Conservation (phyloP, 2,888 invertebrate species). For the Kryphioiulus occultus region DNA sequence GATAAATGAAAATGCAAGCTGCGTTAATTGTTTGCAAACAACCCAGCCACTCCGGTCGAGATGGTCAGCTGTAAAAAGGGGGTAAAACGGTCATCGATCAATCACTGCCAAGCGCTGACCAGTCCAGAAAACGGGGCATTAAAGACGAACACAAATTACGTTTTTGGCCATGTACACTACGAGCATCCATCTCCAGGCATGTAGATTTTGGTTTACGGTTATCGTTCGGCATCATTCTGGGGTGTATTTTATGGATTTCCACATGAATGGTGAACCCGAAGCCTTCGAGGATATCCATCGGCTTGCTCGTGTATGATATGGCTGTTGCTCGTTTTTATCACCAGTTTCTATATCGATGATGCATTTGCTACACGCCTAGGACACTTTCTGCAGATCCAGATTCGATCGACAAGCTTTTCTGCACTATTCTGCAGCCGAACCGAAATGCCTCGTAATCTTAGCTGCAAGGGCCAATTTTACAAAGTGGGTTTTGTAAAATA, state of each 20-base stretch:
- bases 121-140: not conserved
- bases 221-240: not conserved
- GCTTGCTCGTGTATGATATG: not conserved
- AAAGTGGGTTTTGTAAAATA: too few relatives aligned
- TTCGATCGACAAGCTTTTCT: not conserved
- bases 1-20: not conserved
- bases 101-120: slow-evolving; percentile 25
- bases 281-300: not conserved
- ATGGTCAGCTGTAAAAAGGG: not conserved
- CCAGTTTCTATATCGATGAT: not conserved
- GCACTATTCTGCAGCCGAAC: not conserved
- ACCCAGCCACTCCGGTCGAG: not conserved
- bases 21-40: slow-evolving; percentile 35
- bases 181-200: not conserved
- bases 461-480: too few relatives aligned
- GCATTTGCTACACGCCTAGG: not conserved
- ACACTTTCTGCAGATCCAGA: not conserved
- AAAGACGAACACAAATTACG: not conserved
- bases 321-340: not conserved
- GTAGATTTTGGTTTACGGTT: not conserved
- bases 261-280: not conserved
- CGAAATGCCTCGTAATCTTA: too few relatives aligned
- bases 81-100: slow-evolving; percentile 22
- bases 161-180: not conserved
- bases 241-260: not conserved